Conservation (phyloP, 2,113 vertebrate species). For the Excalfactoria chinensis region DNA sequence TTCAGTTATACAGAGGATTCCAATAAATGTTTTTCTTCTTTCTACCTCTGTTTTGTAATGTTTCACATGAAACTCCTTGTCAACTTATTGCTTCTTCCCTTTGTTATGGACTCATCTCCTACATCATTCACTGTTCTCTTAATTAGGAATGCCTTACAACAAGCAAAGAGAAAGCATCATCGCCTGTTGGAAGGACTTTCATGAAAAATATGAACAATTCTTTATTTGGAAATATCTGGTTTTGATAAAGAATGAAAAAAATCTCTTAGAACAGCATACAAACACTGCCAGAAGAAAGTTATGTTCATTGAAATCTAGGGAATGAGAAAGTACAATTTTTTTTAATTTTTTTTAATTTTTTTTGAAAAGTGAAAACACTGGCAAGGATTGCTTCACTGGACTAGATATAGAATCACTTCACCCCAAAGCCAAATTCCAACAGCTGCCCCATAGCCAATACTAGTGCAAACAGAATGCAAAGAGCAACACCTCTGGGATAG, state of each 20-base stretch:
- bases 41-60: neutral
- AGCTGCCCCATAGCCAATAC: rapidly evolving
- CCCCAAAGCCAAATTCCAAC: neutral
- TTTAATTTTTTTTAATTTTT: no score
- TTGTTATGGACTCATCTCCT: neutral
- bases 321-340: neutral
- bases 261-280: neutral
- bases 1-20: neutral
- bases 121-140: neutral
- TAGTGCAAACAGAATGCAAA: neutral
- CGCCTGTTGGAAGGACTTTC: neutral
- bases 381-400: neutral
- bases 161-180: neutral
- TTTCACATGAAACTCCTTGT: neutral
- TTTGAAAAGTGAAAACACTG: neutral
- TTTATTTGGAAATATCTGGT: neutral
- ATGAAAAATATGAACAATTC: neutral
- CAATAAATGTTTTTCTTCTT: neutral
- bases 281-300: neutral
- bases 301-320: neutral
- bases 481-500: neutral
- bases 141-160: neutral
- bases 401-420: neutral
- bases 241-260: neutral
- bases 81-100: neutral